A percentile compares a stretch with the other conserved stretches of the same genome.
phyloP scores from a whole-genome alignment of 2,113 vertebrate genomes.

The Manacus vitellinus region DNA sequence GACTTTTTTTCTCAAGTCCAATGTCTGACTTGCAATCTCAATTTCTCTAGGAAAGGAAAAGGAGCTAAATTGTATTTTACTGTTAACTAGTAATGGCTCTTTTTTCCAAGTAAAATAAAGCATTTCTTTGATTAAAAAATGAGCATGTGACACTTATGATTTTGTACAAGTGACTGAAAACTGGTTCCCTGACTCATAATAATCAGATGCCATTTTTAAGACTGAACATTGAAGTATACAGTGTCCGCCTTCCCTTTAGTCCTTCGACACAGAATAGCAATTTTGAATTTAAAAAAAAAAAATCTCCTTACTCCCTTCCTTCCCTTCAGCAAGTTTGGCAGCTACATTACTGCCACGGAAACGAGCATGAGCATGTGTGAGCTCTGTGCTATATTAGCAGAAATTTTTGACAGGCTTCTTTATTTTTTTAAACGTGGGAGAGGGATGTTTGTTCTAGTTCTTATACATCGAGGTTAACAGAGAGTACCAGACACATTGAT shows the following conservation, averaged over 20 bases:
- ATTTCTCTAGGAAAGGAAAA: background rate
- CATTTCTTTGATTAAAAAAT: slow-evolving; percentile 21
- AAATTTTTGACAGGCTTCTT: slow-evolving; percentile 10
- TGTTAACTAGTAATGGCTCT: background rate
- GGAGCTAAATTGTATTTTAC: background rate
- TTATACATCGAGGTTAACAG: background rate
- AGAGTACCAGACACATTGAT: background rate
- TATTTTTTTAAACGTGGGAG: background rate
- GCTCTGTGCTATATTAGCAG: background rate
- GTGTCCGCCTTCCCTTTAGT: background rate
- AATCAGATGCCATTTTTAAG: background rate
- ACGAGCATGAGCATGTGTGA: background rate
- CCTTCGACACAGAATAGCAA: background rate
- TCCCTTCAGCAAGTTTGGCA: background rate
- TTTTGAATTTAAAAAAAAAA: background rate
- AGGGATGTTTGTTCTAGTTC: background rate
- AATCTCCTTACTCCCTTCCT: background rate
- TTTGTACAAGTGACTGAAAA: background rate
- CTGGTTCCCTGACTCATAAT: background rate
- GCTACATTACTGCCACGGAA: background rate
- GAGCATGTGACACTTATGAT: background rate
- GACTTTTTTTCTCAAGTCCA: background rate
- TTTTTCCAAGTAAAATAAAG: background rate
- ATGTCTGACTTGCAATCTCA: background rate
- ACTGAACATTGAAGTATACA: background rate